These are phyloP conservation scores for Chymomyza procnemis DNA, from an alignment of 2,888 invertebrate species.

Conservation along the genomic window DNA sequence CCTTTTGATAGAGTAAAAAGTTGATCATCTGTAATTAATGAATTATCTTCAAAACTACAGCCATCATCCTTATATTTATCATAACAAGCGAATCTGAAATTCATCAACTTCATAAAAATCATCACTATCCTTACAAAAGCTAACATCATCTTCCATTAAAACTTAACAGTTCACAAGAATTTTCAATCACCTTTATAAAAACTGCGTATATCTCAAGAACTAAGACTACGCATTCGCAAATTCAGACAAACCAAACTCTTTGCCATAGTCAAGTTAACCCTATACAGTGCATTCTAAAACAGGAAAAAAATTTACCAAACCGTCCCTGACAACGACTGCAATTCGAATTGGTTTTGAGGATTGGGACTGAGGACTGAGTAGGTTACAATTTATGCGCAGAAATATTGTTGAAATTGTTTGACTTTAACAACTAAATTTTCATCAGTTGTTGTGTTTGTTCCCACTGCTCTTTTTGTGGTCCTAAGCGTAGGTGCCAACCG, in stretches of 20 bases:
- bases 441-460: conserved; percentile 8
- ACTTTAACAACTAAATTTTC: conserved; percentile 73
- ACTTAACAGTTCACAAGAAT: too few species aligned
- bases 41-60: too few species aligned
- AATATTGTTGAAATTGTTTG: conserved; percentile 71
- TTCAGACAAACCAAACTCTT: not conserved
- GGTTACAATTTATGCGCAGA: conserved; percentile 65
- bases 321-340: not conserved
- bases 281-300: not conserved
- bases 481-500: not conserved
- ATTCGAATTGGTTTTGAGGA: not conserved
- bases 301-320: not conserved
- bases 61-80: too few species aligned
- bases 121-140: too few species aligned
- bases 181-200: too few species aligned
- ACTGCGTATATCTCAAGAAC: too few species aligned
- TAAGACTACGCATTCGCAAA: too few species aligned
- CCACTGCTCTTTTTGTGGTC: conserved; percentile 21
- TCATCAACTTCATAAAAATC: too few species aligned
- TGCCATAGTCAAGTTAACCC: not conserved
- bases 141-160: too few species aligned
- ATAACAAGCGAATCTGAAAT: too few species aligned
- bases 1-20: too few species aligned
- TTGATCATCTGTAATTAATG: too few species aligned
- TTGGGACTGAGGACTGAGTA: conserved; percentile 20